Percentiles rank a stretch among this genome's conserved stretches.
These are phyloP conservation scores for Lepidocyrtinus sp. DNA, from an alignment of 2,888 invertebrate genomes.

Conservation along the genomic window DNA sequence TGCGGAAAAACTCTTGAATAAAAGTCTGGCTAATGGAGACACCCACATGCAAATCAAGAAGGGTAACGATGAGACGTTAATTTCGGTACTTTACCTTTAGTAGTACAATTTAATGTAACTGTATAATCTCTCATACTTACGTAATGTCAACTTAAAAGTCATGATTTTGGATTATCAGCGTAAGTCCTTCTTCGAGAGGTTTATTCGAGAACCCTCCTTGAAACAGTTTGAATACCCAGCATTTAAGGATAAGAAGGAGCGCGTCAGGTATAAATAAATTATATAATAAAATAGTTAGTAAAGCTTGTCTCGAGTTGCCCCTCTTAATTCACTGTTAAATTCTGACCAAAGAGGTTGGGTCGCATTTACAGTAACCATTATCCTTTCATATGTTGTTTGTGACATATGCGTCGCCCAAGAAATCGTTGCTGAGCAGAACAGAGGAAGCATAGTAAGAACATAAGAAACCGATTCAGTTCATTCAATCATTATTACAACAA, in stretches of 20 bases:
- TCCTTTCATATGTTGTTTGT: constrained; percentile 35
- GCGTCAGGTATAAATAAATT: background rate
- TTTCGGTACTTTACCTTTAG: background rate
- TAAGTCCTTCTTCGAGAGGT: background rate
- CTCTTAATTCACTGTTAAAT: no score
- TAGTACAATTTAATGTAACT: no score
- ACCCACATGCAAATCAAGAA: background rate
- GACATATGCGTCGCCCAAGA: constrained; percentile 36
- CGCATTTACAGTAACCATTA: constrained; percentile 16
- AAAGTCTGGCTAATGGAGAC: background rate
- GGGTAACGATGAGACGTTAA: background rate
- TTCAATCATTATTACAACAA: no score
- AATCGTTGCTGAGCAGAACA: constrained; percentile 31
- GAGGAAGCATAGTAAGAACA: constrained; percentile 44
- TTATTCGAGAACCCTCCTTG: constrained; percentile 6
- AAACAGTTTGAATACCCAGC: constrained; percentile 45
- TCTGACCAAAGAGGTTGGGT: constrained; percentile 45
- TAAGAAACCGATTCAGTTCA: background rate
- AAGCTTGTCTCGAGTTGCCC: no score
- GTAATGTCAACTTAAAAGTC: no score
- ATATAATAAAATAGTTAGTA: no score
- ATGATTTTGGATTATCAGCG: no score
- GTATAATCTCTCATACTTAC: no score
- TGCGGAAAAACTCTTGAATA: constrained; percentile 29
- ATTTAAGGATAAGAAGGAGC: constrained; percentile 21